phyloP scores from a whole-genome alignment of 2,888 invertebrate genomes.

The Eurytoma adleriae region DNA sequence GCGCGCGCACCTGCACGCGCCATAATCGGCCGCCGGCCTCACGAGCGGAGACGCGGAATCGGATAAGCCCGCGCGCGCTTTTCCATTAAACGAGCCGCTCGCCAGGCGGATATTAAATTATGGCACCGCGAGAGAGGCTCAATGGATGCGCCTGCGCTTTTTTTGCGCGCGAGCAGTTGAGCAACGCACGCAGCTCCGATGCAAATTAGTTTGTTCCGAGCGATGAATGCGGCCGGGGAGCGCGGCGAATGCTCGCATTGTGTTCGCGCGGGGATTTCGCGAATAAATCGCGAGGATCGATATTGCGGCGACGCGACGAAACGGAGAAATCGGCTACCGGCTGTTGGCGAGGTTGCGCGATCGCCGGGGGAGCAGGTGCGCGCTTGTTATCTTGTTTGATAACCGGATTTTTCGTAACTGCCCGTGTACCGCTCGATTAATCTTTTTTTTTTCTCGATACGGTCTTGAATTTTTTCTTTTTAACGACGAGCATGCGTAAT shows the following conservation, averaged over 20 bases:
- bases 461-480: background rate
- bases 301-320: no score
- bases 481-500: background rate
- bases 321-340: background rate
- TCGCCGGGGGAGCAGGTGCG: slow-evolving; percentile 20
- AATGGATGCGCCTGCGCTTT: background rate
- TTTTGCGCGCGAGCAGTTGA: slow-evolving; percentile 20
- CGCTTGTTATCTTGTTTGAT: slow-evolving; percentile 32
- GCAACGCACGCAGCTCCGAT: background rate
- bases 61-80: background rate
- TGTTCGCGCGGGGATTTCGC: background rate
- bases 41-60: background rate
- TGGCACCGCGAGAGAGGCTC: slow-evolving; percentile 9
- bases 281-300: background rate
- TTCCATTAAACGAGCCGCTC: background rate
- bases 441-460: background rate
- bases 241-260: background rate
- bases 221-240: background rate
- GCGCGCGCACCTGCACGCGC: background rate
- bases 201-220: background rate
- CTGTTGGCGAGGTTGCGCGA: slow-evolving; percentile 24
- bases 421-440: slow-evolving; percentile 14
- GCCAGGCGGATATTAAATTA: slow-evolving; percentile 14
- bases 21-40: background rate
- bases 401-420: slow-evolving; percentile 40